These are phyloP conservation scores for Coremacera marginata DNA, from an alignment of 2,888 invertebrate species.

Conservation along the genomic window DNA sequence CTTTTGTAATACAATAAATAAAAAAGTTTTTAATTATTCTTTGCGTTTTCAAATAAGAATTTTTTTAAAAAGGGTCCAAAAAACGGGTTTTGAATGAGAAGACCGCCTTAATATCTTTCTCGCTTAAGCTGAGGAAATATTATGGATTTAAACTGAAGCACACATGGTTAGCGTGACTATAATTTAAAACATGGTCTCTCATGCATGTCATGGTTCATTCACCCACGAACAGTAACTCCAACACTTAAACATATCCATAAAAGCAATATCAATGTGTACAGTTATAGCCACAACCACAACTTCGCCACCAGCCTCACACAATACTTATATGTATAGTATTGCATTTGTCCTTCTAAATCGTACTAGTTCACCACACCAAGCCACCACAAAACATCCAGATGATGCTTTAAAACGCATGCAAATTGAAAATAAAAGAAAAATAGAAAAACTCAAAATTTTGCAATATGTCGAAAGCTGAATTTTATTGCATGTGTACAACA, in stretches of 20 bases:
- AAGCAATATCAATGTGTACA: neutral
- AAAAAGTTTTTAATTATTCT: no score
- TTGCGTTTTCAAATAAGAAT: no score
- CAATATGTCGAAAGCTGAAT: constrained; percentile 16
- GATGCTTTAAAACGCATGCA: constrained; percentile 28
- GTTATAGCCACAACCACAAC: neutral
- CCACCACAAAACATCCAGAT: neutral
- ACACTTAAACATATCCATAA: neutral
- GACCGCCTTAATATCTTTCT: no score
- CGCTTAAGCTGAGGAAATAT: no score
- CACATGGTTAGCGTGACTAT: neutral
- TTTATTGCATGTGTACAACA: constrained; percentile 25
- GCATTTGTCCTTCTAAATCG: neutral
- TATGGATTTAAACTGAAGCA: neutral
- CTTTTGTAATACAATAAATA: no score
- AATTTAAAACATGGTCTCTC: neutral
- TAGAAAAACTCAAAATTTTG: constrained; percentile 16
- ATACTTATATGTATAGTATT: neutral
- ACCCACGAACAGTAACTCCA: neutral
- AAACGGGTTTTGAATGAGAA: no score
- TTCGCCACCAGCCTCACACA: neutral
- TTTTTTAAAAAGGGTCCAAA: no score
- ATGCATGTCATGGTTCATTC: constrained; percentile 22
- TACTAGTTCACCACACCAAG: no score
- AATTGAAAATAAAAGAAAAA: constrained; percentile 3